phyloP scores from a whole-genome alignment of 92 coral and sea anemone species.

The Parazoanthus atlanticus region DNA sequence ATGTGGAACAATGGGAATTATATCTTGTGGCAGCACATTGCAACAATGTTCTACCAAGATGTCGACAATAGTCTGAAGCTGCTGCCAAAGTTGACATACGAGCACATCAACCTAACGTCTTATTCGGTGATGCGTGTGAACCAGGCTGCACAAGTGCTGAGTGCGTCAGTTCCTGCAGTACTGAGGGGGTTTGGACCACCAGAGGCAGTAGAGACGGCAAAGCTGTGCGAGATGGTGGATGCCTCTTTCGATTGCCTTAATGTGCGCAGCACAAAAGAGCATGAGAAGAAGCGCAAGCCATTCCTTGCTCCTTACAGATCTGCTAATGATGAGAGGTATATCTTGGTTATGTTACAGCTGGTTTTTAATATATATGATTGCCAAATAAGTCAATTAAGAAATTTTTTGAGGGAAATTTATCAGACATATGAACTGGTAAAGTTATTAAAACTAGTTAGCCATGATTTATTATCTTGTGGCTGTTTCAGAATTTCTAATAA shows the following conservation, averaged over 20 bases:
- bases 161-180: constrained; percentile 64
- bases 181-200: constrained; percentile 53
- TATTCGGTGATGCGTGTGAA: constrained; percentile 60
- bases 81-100: constrained; percentile 57
- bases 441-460: no score
- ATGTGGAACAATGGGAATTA: constrained; percentile 66
- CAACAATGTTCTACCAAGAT: constrained; percentile 60
- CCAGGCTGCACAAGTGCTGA: constrained; percentile 66
- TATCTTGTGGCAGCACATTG: constrained; percentile 56
- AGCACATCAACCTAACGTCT: constrained; percentile 55
- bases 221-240: constrained; percentile 63
- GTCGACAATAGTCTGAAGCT: constrained; percentile 63
- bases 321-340: constrained; percentile 34
- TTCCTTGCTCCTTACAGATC: not conserved
- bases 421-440: no score
- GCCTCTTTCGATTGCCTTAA: constrained; percentile 58
- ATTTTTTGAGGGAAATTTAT: no score
- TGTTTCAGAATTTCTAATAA: no score
- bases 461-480: no score
- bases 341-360: not conserved
- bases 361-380: not conserved
- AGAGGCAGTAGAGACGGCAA: constrained; percentile 60
- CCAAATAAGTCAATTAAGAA: no score
- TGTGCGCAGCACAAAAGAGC: constrained; percentile 59
- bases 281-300: not conserved